These are phyloP conservation scores for Apostichopus californicus DNA, from an alignment of 35 echinoderm and acorn worm genomes.

Conservation along the genomic window DNA sequence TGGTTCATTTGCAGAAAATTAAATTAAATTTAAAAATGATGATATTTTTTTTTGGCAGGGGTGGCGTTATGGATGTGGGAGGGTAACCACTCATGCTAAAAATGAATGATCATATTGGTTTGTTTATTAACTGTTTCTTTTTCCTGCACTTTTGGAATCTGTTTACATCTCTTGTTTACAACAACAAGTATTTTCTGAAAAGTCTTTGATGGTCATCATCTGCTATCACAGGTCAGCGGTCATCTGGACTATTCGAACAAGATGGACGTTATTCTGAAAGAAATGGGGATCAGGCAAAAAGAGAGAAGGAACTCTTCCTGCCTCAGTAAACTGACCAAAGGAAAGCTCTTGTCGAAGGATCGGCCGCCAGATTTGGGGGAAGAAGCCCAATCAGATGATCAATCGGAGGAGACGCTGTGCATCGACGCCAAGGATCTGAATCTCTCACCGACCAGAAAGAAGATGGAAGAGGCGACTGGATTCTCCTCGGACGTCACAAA, in stretches of 20 bases:
- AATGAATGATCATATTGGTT: too few relatives aligned
- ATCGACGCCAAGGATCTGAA: constrained; percentile 55
- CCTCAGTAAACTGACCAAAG: constrained; percentile 44
- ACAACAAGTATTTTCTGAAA: too few relatives aligned
- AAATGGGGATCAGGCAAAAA: constrained; percentile 77
- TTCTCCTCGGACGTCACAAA: background rate
- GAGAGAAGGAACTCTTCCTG: background rate
- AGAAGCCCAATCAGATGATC: background rate
- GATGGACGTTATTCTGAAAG: constrained; percentile 81
- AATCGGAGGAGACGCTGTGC: background rate
- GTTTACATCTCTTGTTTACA: too few relatives aligned
- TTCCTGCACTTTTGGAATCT: too few relatives aligned
- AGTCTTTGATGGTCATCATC: background rate
- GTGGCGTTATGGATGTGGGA: too few relatives aligned
- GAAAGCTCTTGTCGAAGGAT: background rate
- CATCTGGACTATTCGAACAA: constrained; percentile 95
- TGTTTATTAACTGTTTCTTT: too few relatives aligned
- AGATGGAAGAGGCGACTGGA: background rate
- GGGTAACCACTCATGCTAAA: too few relatives aligned
- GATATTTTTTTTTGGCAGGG: background rate
- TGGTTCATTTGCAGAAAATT: too few relatives aligned
- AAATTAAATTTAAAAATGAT: background rate
- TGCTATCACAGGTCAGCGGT: constrained; percentile 67
- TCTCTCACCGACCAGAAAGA: constrained; percentile 27
- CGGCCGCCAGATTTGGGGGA: background rate